Evolutionary conservation across 2,888 invertebrate species (phyloP), one percentile per base, ranked within the genome.

Genomic region (Lacanobia wlatinum): DNA sequence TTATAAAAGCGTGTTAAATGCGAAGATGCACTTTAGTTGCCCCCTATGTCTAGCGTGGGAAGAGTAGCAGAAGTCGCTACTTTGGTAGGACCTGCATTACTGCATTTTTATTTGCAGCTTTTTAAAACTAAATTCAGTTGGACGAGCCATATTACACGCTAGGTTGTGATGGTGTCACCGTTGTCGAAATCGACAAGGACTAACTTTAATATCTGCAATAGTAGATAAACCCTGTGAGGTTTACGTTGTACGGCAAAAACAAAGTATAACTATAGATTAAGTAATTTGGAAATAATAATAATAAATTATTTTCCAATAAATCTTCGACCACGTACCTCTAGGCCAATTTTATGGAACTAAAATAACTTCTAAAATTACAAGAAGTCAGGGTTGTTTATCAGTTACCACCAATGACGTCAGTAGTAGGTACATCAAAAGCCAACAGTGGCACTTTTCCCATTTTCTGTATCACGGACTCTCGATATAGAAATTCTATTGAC

Each of bases 401-500:
- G 48, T 68, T 56, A 71, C 66, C 62, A 67, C 65, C 34, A 55
- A 56, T 55, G 53, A 83, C 75, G 72, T 72, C 48, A 79, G 5
- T 52, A 34, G 34, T 34, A 34, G 34, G 34, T 34, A 61, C 16
- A 61, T 23, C 53, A 73, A 63, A 62, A 46, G 67, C 67, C 62
- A 75, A 67, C 75, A 69, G 71, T 79, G 74, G 72, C 75, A 77
- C 73, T 61, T 81, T 70, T 80, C 79, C 80, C 68, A 77, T 76
- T 81, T 78, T 80, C 76, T 66, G 61, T 72, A 75, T 55, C 70
- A 75, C 58, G 50, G 52, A 64, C 50, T 67, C 78, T 76, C 71
- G 61, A 82, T 78, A 86, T 79, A 87, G 83, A 87, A 82, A 85
- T 87, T 84, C 70, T 82, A 80, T 84, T 85, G 84, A 80, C 83